Percentiles rank a stretch among this genome's conserved stretches.
Evolutionary conservation across 2,888 invertebrate species (phyloP).

Genomic region (Tenthredo distinguenda): DNA sequence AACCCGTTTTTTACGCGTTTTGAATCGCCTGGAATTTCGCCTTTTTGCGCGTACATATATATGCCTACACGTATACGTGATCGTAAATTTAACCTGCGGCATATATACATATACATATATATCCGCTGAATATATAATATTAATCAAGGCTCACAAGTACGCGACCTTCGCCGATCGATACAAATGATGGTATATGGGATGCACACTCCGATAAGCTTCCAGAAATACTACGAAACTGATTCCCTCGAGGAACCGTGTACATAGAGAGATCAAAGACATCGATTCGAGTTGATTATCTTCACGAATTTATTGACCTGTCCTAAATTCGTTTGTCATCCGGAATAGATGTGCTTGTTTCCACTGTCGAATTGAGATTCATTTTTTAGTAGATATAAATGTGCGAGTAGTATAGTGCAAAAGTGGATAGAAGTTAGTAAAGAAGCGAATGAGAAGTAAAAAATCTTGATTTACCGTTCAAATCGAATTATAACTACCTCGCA

Average conservation of each 20-base stretch:
- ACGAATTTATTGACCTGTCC: background rate
- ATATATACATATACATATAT: too few relatives aligned
- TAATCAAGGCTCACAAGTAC: background rate
- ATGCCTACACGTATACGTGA: background rate
- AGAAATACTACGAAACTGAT: background rate
- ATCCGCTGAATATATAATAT: background rate
- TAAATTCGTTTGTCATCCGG: background rate
- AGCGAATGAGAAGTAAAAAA: background rate
- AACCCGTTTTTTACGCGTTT: background rate
- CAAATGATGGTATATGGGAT: background rate
- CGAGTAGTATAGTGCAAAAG: background rate
- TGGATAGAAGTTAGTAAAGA: background rate
- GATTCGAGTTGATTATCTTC: background rate
- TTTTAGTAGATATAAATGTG: too few relatives aligned
- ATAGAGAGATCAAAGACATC: too few relatives aligned
- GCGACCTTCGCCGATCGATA: constrained; percentile 1
- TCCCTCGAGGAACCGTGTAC: background rate
- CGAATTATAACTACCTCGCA: background rate
- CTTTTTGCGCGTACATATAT: background rate
- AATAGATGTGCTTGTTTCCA: background rate
- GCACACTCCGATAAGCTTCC: background rate
- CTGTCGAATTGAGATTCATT: background rate
- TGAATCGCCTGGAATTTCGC: background rate
- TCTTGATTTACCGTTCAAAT: background rate
- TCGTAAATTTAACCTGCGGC: background rate